phyloP scores from a whole-genome alignment of 2,113 vertebrate species.

The Centropus bengalensis region DNA sequence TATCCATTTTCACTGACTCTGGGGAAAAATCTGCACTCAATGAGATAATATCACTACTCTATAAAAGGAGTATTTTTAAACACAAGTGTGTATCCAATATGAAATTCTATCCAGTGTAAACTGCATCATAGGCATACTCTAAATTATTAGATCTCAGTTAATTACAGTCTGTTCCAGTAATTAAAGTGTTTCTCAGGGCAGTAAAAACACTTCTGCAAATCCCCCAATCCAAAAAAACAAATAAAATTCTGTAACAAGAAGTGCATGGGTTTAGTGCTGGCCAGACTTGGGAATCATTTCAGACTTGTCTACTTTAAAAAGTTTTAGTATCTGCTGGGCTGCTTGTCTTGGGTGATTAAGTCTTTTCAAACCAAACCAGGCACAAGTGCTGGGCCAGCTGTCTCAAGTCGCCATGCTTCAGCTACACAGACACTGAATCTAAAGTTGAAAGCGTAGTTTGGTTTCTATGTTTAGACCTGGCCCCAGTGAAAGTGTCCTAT shows the following conservation, averaged over 20 bases:
- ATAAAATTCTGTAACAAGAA: neutral
- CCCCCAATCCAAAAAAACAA: neutral
- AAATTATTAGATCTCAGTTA: neutral
- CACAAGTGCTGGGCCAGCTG: constrained; percentile 56
- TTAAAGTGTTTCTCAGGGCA: neutral
- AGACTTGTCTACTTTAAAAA: neutral
- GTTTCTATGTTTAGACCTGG: constrained; percentile 22
- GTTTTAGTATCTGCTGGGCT: neutral
- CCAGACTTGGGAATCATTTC: neutral
- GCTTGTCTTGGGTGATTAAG: constrained; percentile 6
- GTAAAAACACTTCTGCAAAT: neutral
- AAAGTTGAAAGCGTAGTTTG: neutral
- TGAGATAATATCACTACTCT: constrained; percentile 14
- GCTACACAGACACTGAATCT: neutral
- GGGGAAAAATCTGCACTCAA: constrained; percentile 19
- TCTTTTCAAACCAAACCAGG: neutral
- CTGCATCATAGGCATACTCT: neutral
- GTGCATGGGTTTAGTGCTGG: neutral
- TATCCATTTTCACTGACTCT: constrained; percentile 47
- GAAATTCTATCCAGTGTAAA: constrained; percentile 19
- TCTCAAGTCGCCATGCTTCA: neutral
- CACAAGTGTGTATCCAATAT: neutral
- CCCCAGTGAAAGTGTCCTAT: neutral
- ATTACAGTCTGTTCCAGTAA: neutral
- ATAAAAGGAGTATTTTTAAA: constrained; percentile 37